phyloP scores from a whole-genome alignment of 2,797 vertebrate species.

The Delichon dasypus region DNA sequence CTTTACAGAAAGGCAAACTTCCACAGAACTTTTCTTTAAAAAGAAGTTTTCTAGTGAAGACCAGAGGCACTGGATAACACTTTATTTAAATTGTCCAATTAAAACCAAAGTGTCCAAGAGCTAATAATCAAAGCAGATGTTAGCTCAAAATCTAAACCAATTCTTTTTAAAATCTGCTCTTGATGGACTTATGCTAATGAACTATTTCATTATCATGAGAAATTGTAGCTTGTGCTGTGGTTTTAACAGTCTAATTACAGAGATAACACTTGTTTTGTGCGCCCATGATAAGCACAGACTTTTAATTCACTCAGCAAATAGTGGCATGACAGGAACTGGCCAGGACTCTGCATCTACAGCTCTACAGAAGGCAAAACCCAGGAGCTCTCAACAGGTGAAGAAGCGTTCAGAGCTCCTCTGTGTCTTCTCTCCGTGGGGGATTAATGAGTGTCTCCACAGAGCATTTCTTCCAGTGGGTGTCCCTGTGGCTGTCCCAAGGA shows the following conservation, averaged over 20 bases:
- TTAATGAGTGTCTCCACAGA: background rate
- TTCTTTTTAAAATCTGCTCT: constrained; percentile 49
- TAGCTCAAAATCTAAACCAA: constrained; percentile 47
- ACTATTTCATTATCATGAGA: constrained; percentile 11
- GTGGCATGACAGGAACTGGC: background rate
- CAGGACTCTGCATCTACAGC: background rate
- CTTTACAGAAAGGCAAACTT: constrained; percentile 3
- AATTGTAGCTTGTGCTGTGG: background rate
- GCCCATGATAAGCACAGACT: background rate
- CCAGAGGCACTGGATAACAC: background rate
- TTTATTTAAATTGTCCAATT: constrained; percentile 40
- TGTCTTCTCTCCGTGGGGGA: background rate
- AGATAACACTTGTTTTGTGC: constrained; percentile 40
- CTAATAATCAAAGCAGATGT: constrained; percentile 48
- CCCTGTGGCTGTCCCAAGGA: background rate
- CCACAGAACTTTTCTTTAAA: background rate
- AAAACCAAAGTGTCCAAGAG: constrained; percentile 28
- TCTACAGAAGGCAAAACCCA: background rate
- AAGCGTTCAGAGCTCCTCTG: background rate
- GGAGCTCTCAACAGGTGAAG: background rate
- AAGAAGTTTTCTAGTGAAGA: background rate
- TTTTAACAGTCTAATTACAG: constrained; percentile 42
- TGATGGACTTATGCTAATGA: constrained; percentile 52
- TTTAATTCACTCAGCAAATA: background rate
- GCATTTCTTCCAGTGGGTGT: background rate